Conservation (phyloP, 2,888 invertebrate genomes). For the Tanypteryx hageni region DNA sequence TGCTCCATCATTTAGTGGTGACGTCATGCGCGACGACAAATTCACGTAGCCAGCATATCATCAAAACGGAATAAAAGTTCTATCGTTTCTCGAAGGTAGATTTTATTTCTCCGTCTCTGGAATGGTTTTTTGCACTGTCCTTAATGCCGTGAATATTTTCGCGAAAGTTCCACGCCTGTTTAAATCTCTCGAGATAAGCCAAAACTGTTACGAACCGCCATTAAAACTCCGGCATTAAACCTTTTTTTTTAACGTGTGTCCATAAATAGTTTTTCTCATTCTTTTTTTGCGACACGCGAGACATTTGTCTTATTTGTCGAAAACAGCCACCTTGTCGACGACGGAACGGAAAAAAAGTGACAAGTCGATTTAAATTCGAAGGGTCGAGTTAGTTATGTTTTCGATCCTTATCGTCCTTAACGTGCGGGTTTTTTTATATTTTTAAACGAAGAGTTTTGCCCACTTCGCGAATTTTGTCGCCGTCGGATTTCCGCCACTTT, state of each 20-base stretch:
- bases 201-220: neutral
- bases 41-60: too few relatives aligned
- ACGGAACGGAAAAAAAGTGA: neutral
- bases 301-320: constrained; percentile 12
- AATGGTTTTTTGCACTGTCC: too few relatives aligned
- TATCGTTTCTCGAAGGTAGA: too few relatives aligned
- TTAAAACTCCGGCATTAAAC: neutral
- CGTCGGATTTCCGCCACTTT: neutral
- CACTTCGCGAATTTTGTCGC: neutral
- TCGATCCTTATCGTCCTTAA: neutral
- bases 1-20: too few relatives aligned
- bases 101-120: too few relatives aligned
- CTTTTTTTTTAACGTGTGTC: neutral
- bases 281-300: neutral
- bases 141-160: neutral
- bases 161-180: neutral
- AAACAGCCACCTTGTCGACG: neutral
- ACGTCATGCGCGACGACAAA: too few relatives aligned
- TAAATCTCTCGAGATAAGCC: neutral
- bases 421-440: neutral
- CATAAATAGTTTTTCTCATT: neutral
- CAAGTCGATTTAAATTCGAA: constrained; percentile 15
- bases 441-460: neutral
- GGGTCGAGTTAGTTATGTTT: neutral
- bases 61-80: too few relatives aligned